Conservation (phyloP, 2,888 invertebrate genomes). For the Bellardia bayeri region DNA sequence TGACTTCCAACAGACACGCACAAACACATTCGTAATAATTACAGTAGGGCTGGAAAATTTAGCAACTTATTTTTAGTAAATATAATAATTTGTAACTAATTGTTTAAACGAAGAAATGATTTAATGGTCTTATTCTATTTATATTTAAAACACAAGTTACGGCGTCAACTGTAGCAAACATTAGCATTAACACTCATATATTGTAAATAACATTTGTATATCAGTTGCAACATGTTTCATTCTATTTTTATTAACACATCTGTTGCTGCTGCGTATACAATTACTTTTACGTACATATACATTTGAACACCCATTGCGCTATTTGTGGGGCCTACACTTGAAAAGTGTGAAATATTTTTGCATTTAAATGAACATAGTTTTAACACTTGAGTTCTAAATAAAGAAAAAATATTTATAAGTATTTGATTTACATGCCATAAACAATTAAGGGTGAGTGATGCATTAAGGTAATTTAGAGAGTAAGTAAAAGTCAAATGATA, state of each 20-base stretch:
- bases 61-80: background rate
- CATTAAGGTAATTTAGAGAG: background rate
- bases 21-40: background rate
- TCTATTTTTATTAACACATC: background rate
- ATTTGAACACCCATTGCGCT: background rate
- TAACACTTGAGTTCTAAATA: background rate
- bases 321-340: background rate
- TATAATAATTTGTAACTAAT: too few species aligned
- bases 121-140: too few species aligned
- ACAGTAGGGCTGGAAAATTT: background rate
- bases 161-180: too few species aligned
- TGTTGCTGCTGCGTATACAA: background rate
- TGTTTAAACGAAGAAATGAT: too few species aligned
- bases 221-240: background rate
- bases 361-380: background rate
- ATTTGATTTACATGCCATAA: background rate
- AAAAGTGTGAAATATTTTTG: background rate
- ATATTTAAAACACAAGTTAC: too few species aligned
- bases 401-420: background rate
- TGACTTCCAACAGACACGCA: constrained; percentile 5
- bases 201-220: background rate
- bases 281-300: background rate
- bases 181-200: too few species aligned
- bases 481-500: background rate
- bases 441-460: background rate